These are phyloP conservation scores for Montipora sp. DNA, from an alignment of 64 coral and sea anemone genomes.

Conservation along the genomic window DNA sequence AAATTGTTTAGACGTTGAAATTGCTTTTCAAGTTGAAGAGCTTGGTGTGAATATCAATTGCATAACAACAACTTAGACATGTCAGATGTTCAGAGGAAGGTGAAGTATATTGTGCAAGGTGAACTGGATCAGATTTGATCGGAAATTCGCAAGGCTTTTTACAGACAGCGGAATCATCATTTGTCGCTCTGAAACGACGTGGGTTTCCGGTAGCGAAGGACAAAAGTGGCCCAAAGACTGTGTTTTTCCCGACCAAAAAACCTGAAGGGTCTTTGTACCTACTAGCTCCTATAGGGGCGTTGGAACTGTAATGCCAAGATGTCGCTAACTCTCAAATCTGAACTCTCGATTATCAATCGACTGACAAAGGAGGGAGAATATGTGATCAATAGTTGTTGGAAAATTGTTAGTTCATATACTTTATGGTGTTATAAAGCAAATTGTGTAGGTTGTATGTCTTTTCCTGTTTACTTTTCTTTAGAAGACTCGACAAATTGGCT, in stretches of 20 bases:
- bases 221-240: background rate
- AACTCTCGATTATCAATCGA: background rate
- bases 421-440: slow-evolving; percentile 39
- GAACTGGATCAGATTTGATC: background rate
- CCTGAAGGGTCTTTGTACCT: background rate
- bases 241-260: background rate
- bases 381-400: background rate
- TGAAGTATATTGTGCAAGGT: slow-evolving; percentile 58
- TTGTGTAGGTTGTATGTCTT: slow-evolving; percentile 37
- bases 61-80: background rate
- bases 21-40: background rate
- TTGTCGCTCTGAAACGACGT: background rate
- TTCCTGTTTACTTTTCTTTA: slow-evolving; percentile 63
- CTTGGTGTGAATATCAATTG: slow-evolving; percentile 28
- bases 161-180: background rate
- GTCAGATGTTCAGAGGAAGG: background rate
- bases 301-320: background rate
- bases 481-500: slow-evolving; percentile 70
- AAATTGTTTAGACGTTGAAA: slow-evolving; percentile 4
- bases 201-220: background rate
- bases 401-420: background rate
- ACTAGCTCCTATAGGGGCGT: background rate
- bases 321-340: slow-evolving; percentile 2
- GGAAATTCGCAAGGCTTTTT: slow-evolving; percentile 6
- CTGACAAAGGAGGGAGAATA: background rate